phyloP scores from a whole-genome alignment of 2,113 vertebrate genomes.

The Cyanocitta stelleri region DNA sequence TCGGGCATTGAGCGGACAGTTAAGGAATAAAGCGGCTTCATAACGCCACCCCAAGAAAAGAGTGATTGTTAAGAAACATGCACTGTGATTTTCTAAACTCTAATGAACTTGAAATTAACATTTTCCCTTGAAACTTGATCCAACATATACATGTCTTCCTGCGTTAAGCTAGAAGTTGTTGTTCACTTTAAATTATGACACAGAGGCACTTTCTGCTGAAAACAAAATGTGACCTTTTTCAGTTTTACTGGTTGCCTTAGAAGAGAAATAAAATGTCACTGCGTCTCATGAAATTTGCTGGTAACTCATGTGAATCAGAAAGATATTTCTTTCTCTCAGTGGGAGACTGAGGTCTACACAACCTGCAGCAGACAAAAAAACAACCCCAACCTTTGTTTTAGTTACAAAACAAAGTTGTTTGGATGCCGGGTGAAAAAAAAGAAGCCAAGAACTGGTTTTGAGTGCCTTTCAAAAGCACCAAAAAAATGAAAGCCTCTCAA shows the following conservation, averaged over 20 bases:
- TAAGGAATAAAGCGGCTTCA: no score
- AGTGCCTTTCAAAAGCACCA: background rate
- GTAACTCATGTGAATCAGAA: background rate
- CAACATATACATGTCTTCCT: background rate
- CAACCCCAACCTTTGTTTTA: background rate
- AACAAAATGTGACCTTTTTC: conserved; percentile 25
- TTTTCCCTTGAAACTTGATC: background rate
- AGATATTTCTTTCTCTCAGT: background rate
- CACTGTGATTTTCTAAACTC: background rate
- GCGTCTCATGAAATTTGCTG: background rate
- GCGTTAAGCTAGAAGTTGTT: background rate
- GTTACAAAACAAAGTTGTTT: background rate
- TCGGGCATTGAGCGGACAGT: no score
- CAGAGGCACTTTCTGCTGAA: background rate
- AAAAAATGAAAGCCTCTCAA: background rate
- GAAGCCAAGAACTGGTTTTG: background rate
- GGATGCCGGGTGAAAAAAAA: background rate
- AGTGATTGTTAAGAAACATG: background rate
- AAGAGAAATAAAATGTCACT: conserved; percentile 34
- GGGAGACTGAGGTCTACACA: background rate
- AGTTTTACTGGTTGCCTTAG: background rate
- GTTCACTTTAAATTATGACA: background rate
- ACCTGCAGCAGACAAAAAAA: background rate
- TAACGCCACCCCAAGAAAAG: no score
- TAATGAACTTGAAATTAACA: background rate